Conservation (phyloP, 2,888 invertebrate genomes). For the Drepanosiphum platanoidis region DNA sequence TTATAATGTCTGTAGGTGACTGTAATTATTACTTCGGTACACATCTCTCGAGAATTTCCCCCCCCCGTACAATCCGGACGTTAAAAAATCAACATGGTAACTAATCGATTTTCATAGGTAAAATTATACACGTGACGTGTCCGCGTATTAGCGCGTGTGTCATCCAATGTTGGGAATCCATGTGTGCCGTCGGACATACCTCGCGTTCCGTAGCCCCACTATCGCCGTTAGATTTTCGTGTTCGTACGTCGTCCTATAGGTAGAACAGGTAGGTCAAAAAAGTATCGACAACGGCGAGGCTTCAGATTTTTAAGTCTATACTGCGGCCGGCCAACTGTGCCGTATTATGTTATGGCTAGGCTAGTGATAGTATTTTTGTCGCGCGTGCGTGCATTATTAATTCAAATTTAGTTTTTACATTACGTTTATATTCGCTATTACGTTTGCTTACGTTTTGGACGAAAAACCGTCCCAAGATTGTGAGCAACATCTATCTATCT, state of each 20-base stretch:
- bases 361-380: background rate
- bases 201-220: slow-evolving; percentile 31
- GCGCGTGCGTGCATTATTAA: background rate
- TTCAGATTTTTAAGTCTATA: background rate
- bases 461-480: no score
- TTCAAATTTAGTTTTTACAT: background rate
- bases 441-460: no score
- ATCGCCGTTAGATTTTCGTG: background rate
- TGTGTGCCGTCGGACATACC: slow-evolving; percentile 28
- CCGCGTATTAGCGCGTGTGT: background rate
- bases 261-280: slow-evolving; percentile 16
- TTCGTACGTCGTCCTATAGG: background rate
- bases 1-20: background rate
- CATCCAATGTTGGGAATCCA: slow-evolving; percentile 34
- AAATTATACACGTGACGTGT: background rate
- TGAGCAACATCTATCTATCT: no score
- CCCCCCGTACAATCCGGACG: background rate
- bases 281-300: background rate
- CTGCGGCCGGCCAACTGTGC: background rate
- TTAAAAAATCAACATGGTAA: background rate
- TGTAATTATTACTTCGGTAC: background rate
- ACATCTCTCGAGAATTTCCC: background rate
- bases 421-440: background rate
- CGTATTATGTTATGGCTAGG: background rate
- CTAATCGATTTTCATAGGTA: background rate